Conservation (phyloP, 2,797 vertebrate genomes). For the Scyliorhinus canicula region DNA sequence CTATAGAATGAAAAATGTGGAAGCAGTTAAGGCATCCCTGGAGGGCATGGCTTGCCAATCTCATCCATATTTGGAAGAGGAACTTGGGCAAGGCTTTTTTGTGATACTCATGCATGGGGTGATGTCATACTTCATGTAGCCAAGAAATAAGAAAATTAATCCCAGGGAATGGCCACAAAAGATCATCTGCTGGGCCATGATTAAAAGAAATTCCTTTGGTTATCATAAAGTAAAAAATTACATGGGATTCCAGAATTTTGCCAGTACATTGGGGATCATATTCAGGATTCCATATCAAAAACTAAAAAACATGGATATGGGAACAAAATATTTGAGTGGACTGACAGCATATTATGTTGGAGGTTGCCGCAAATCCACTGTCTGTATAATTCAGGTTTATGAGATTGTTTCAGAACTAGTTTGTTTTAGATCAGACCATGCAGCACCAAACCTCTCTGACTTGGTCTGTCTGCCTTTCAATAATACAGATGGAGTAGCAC, state of each 20-base stretch:
- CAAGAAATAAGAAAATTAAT: neutral
- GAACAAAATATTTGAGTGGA: neutral
- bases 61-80: neutral
- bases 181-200: neutral
- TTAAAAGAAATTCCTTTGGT: neutral
- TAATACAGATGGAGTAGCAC: neutral
- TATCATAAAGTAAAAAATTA: neutral
- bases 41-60: neutral
- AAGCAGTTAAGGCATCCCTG: neutral
- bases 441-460: neutral
- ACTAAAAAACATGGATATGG: neutral
- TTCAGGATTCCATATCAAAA: neutral
- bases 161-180: neutral
- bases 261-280: neutral
- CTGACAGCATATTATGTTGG: neutral
- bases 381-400: neutral
- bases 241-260: neutral
- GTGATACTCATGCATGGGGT: neutral
- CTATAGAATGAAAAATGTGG: slow-evolving; percentile 2
- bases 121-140: neutral
- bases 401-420: neutral
- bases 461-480: neutral
- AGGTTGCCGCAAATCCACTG: neutral
- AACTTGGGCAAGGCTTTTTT: neutral
- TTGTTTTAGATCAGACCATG: neutral